Base-by-base conservation (phyloP, 2,888 invertebrate genomes). In the Eucera pruinosa region DNA sequence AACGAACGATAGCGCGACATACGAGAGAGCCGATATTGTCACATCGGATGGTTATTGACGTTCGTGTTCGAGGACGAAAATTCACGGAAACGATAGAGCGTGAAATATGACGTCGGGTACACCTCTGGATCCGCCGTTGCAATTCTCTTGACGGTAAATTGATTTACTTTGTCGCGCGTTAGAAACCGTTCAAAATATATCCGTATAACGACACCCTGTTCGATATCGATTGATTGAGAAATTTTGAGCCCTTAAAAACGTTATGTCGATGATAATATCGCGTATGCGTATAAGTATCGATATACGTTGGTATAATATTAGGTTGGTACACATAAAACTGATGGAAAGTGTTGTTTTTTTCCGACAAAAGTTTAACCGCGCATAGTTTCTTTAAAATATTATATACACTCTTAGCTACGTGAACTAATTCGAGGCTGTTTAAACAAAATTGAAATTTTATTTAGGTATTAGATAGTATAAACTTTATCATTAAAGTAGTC, bases 71-170 rank as follows among this genome's bases (percentile, higher is more conserved):
- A 69, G 62, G 65, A 72, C 66, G 81, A 75, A 78, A 66, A 69
- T 70, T 70, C 74, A 72, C 74, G 65, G 62, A 30, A 74, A 75
- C 70, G 78, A 72, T 70, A 70, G 65, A 81, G 47, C 47, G 57
- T 67, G 74, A 81, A 73, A 82, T 69, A 80, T 70, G 66, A 68
- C 81, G 83, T 60, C 71, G 80, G 80, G 68, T 80, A 80, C 77
- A 74, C 43, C 61, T 80, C 73, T 72, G 80, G 82, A 74, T 78
- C 62, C 71, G 60, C 33, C 60, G 78, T 68, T 65, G 57, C 67
- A 48, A 78, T 68, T 55, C 71, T 68, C 79, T 54, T 43, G 60
- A 55, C 52, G 68, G 57, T 64, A 62, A 72, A 79, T 67, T 72
- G 62, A 77, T 77, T 71, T 77, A 71, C 47, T 57, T 78, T 50